Conservation (phyloP, 2,888 invertebrate species). For the Bombylius discolor region DNA sequence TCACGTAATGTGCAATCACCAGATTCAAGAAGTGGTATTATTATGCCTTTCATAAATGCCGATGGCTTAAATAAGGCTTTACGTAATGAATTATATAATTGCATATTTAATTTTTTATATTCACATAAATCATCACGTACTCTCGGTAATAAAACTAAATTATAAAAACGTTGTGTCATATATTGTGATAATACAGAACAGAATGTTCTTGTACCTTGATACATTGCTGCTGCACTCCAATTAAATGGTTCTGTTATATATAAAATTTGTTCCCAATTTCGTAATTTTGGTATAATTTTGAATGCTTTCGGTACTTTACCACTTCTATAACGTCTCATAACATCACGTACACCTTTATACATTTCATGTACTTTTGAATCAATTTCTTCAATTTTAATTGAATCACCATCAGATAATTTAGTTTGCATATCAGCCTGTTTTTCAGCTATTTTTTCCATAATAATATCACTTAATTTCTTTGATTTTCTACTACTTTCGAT, state of each 20-base stretch:
- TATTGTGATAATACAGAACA: slow-evolving; percentile 92
- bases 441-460: slow-evolving; percentile 84
- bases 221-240: slow-evolving; percentile 98
- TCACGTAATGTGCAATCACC: slow-evolving; percentile 92
- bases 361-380: slow-evolving; percentile 71
- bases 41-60: slow-evolving; percentile 91
- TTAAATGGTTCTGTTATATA: slow-evolving; percentile 80
- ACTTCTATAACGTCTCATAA: slow-evolving; percentile 78
- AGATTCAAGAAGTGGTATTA: slow-evolving; percentile 62
- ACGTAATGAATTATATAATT: slow-evolving; percentile 84
- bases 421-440: slow-evolving; percentile 82
- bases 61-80: slow-evolving; percentile 94
- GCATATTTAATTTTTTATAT: slow-evolving; percentile 90
- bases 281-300: slow-evolving; percentile 84
- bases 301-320: slow-evolving; percentile 98
- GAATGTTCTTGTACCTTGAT: slow-evolving; percentile 74
- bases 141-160: slow-evolving; percentile 81
- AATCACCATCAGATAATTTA: slow-evolving; percentile 65
- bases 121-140: slow-evolving; percentile 91
- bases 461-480: slow-evolving; percentile 76
- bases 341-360: slow-evolving; percentile 83
- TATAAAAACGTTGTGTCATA: slow-evolving; percentile 93
- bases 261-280: slow-evolving; percentile 89
- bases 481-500: slow-evolving; percentile 35
- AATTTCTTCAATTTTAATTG: slow-evolving; percentile 64